A percentile compares a stretch with the other conserved stretches of the same genome.
phyloP scores from a whole-genome alignment of 2,113 vertebrate species.

The Pseudopodoces humilis region DNA sequence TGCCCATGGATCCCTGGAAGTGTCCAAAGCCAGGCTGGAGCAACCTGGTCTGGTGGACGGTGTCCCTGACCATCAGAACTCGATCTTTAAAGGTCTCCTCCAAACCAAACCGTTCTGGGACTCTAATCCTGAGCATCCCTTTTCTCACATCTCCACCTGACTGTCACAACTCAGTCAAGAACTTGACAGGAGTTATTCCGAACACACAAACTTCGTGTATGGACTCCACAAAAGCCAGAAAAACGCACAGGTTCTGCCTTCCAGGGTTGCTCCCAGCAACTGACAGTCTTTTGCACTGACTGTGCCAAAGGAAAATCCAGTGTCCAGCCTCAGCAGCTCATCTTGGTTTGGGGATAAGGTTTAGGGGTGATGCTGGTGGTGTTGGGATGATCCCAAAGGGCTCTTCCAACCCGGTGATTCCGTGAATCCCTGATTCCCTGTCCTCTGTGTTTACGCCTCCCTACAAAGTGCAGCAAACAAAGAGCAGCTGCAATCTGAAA shows the following conservation, averaged over 20 bases:
- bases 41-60: fast-evolving
- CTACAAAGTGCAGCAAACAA: not conserved
- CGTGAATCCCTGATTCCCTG: not conserved
- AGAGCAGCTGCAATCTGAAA: not conserved
- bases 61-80: not conserved
- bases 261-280: not conserved
- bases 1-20: not conserved
- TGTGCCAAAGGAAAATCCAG: not conserved
- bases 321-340: not conserved
- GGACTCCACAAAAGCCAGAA: not conserved
- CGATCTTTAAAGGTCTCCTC: not conserved
- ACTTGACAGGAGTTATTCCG: not conserved
- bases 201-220: fast-evolving
- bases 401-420: not conserved
- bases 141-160: not conserved
- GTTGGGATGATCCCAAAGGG: not conserved
- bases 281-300: too few relatives aligned
- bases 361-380: not conserved
- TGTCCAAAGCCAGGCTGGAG: not conserved
- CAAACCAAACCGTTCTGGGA: not conserved
- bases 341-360: not conserved
- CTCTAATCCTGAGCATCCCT: not conserved
- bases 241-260: not conserved
- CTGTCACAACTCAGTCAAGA: not conserved
- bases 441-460: not conserved